phyloP scores from a whole-genome alignment of 2,797 vertebrate genomes.

The Enteromius fasciolatus region DNA sequence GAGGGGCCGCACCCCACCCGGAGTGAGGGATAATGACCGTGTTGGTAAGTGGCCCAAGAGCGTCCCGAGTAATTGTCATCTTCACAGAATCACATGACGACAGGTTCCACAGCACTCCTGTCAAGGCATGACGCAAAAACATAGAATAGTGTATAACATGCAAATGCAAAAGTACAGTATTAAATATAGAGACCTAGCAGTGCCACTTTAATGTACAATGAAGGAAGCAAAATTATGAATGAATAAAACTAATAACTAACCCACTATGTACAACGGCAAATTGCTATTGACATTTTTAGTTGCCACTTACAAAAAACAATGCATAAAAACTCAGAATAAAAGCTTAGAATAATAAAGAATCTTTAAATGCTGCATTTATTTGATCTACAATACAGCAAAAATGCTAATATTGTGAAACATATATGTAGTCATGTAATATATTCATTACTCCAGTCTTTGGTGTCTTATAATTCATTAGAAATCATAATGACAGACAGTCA shows the following conservation, averaged over 20 bases:
- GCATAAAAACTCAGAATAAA: not conserved
- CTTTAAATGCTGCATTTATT: not conserved
- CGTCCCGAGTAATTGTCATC: slow-evolving; percentile 97
- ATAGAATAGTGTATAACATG: not conserved
- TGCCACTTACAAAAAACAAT: not conserved
- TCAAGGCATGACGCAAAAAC: slow-evolving; percentile 3
- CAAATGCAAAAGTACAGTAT: not conserved
- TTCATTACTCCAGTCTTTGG: not conserved
- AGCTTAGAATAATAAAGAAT: not conserved
- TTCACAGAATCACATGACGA: slow-evolving; percentile 96
- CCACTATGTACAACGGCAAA: not conserved
- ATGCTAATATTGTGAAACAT: not conserved
- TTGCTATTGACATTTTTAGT: not conserved
- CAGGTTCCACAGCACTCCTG: slow-evolving; percentile 98
- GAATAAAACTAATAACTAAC: not conserved
- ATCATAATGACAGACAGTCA: not conserved
- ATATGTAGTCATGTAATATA: not conserved
- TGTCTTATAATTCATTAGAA: not conserved
- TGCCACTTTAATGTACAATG: not conserved
- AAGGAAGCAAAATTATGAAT: not conserved
- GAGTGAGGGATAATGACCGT: slow-evolving; percentile 96
- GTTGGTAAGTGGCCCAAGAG: slow-evolving; percentile 89
- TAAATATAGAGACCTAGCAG: not conserved
- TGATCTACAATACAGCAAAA: not conserved
- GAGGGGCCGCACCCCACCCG: slow-evolving; percentile 90